Conservation (phyloP, 2,113 vertebrate genomes). For the Amblyornis subalaris region DNA sequence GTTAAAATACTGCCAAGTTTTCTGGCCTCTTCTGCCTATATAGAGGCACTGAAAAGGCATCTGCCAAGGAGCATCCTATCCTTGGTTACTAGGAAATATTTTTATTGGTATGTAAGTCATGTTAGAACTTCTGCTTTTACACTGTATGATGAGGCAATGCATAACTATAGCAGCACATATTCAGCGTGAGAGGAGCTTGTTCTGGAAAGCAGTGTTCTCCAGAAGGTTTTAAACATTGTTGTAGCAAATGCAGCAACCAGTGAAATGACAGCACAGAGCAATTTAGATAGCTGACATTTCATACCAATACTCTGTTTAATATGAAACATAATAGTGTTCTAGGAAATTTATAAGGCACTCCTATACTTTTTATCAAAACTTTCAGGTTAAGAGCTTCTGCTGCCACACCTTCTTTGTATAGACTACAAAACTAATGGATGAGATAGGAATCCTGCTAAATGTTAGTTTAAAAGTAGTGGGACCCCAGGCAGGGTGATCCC, state of each 20-base stretch:
- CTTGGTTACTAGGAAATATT: slow-evolving; percentile 36
- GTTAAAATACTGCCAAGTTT: slow-evolving; percentile 16
- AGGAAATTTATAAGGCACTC: background rate
- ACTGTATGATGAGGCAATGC: background rate
- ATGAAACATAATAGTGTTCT: background rate
- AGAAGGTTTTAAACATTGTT: background rate
- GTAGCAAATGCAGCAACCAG: background rate
- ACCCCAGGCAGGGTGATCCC: background rate
- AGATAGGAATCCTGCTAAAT: background rate
- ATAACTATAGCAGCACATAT: background rate
- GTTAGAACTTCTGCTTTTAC: slow-evolving; percentile 25
- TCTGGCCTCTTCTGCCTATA: background rate
- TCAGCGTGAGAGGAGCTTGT: background rate
- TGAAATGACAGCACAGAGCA: background rate
- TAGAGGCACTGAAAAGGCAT: background rate
- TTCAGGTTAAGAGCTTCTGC: background rate
- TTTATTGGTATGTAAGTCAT: slow-evolving; percentile 35
- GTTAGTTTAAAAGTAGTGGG: background rate
- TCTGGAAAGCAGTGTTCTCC: background rate
- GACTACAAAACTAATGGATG: background rate
- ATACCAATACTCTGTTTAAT: background rate
- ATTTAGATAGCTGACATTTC: background rate
- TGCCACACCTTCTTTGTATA: background rate
- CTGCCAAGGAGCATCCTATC: background rate
- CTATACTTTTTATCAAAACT: background rate